phyloP scores from a whole-genome alignment of 2,797 vertebrate genomes.

The Acanthornis magna region DNA sequence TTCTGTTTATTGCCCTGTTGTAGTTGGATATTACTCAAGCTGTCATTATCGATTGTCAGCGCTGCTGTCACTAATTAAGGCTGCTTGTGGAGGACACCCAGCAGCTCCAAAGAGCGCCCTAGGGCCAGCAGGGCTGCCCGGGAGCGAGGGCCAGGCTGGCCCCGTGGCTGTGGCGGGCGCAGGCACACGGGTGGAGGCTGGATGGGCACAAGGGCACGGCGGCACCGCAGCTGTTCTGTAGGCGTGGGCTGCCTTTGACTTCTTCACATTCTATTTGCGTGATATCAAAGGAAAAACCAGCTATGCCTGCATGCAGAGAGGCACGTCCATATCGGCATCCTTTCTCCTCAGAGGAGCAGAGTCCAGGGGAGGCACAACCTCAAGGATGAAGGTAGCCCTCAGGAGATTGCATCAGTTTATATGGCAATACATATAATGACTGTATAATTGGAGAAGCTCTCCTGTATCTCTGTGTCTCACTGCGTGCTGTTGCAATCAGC shows the following conservation, averaged over 20 bases:
- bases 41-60: not conserved
- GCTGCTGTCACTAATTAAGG: not conserved
- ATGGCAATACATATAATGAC: rapidly evolving
- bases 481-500: not conserved
- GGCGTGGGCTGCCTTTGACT: rapidly evolving
- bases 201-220: rapidly evolving
- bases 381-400: rapidly evolving
- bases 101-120: not conserved
- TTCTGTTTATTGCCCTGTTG: not conserved
- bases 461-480: rapidly evolving
- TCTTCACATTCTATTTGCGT: not conserved
- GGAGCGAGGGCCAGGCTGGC: not conserved
- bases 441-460: not conserved
- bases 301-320: rapidly evolving
- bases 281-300: too few relatives aligned
- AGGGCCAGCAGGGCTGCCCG: rapidly evolving
- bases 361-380: not conserved
- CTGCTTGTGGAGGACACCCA: not conserved
- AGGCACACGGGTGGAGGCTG: rapidly evolving
- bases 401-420: not conserved
- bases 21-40: not conserved
- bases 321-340: not conserved
- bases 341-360: rapidly evolving
- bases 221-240: rapidly evolving
- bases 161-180: rapidly evolving